These are phyloP conservation scores for Probosciger aterrimus DNA, from an alignment of 2,113 vertebrate genomes.

Conservation along the genomic window DNA sequence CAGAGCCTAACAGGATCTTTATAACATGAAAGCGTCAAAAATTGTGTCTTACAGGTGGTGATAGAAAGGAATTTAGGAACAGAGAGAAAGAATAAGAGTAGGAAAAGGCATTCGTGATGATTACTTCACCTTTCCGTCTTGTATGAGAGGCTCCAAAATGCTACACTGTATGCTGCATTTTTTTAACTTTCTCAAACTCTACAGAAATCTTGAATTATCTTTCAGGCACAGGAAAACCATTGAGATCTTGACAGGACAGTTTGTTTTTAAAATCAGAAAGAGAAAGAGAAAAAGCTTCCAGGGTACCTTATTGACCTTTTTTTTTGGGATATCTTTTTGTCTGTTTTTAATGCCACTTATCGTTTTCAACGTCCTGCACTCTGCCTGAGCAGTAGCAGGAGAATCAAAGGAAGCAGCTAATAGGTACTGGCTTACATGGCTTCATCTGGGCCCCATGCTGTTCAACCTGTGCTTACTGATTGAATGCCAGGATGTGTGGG, in stretches of 20 bases:
- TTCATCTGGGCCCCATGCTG: neutral
- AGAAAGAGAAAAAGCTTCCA: neutral
- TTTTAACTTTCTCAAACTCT: neutral
- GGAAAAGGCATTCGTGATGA: neutral
- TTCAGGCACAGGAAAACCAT: neutral
- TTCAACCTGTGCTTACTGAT: neutral
- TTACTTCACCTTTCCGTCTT: neutral
- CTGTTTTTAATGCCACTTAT: conserved; percentile 4
- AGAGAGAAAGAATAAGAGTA: neutral
- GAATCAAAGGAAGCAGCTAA: conserved; percentile 27
- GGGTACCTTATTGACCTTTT: neutral
- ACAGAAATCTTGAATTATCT: neutral
- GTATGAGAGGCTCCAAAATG: neutral
- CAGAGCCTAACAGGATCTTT: neutral
- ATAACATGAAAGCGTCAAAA: neutral
- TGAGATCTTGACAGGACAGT: neutral
- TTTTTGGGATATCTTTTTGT: neutral
- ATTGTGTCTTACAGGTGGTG: neutral
- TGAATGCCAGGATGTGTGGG: neutral
- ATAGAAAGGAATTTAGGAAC: neutral
- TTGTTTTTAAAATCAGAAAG: neutral
- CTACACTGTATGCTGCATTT: neutral
- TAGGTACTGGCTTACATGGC: neutral
- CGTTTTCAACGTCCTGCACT: neutral
- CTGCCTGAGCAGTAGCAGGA: neutral